phyloP scores from a whole-genome alignment of 2,113 vertebrate species.

The Elachura formosa region DNA sequence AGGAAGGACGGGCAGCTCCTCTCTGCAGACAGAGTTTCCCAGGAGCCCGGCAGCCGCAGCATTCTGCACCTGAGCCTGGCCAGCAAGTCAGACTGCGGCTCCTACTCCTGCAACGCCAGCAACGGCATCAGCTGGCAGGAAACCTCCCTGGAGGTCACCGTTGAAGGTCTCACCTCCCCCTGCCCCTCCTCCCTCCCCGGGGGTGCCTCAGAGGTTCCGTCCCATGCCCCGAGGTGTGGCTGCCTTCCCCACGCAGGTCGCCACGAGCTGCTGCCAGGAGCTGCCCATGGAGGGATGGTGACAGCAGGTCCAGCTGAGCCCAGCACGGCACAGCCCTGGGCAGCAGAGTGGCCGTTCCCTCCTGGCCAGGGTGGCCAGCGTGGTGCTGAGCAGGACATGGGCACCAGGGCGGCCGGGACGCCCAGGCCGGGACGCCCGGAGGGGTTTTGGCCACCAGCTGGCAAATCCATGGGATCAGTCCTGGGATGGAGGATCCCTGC shows the following conservation, averaged over 20 bases:
- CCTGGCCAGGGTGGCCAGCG: background rate
- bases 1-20: conserved; percentile 19
- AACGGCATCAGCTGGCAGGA: conserved; percentile 19
- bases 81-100: background rate
- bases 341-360: background rate
- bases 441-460: background rate
- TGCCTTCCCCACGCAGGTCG: too few species aligned
- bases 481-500: too few species aligned
- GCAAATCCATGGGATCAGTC: background rate
- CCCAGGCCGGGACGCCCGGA: fast-evolving
- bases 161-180: background rate
- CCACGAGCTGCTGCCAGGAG: background rate
- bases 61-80: background rate
- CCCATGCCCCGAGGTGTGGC: too few species aligned
- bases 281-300: fast-evolving
- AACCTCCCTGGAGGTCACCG: background rate
- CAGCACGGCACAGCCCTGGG: background rate
- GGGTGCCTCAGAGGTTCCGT: background rate
- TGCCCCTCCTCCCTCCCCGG: background rate
- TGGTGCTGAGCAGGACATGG: background rate
- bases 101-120: conserved; percentile 48
- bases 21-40: background rate
- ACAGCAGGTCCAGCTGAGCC: background rate
- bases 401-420: fast-evolving
- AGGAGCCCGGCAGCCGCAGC: background rate